Evolutionary conservation across 2,888 invertebrate genomes (phyloP), one percentile per base, ranked within the genome.

Genomic region (Encarsia formosa): DNA sequence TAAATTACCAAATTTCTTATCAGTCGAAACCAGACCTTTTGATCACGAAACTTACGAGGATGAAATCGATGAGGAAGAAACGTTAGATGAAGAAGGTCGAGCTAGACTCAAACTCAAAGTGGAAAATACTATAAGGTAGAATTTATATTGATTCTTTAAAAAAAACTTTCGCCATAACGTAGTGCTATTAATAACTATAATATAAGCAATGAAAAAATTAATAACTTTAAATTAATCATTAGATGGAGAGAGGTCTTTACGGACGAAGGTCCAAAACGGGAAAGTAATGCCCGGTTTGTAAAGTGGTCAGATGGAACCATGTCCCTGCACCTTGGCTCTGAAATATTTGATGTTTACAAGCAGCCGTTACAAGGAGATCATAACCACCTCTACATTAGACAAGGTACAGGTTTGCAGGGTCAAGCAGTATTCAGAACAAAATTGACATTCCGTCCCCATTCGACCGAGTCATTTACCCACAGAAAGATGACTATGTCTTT

Each of bases 291-390:
- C 0, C 81, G 97, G 45, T 85, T 97, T 68, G 93, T 99, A 1
- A 84, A 87, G 58, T 99, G 99, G 99, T 96, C 97, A 0, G 99
- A 99, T 73, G 98, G 98, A 22, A 95, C 94, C 62, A 88, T 96
- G 85, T 96, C 97, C 13, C 78, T 99, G 24, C 95, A 98, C 74
- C 82, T 99, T 50, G 99, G 99, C 20, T 88, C 90, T 26, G 99
- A 99, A 79, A 93, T 98, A 61, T 99, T 99, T 72, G 98, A 99
- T 74, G 91, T 99, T 0, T 94, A 97, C 72, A 89, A 90, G 62
- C 95, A 96, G 72, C 91, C 93, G 0, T 75, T 93, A 13, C 90
- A 90, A 69, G 95, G 95, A 11, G 97, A 97, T 73, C 94, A 95
- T 78, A 98, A 98, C 76, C 98, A 99, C 71, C 78, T 99, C 60